Percentiles rank a stretch among this genome's conserved stretches.
Conservation (phyloP, 2,797 vertebrate genomes). For the Gobionotothen gibberifrons region DNA sequence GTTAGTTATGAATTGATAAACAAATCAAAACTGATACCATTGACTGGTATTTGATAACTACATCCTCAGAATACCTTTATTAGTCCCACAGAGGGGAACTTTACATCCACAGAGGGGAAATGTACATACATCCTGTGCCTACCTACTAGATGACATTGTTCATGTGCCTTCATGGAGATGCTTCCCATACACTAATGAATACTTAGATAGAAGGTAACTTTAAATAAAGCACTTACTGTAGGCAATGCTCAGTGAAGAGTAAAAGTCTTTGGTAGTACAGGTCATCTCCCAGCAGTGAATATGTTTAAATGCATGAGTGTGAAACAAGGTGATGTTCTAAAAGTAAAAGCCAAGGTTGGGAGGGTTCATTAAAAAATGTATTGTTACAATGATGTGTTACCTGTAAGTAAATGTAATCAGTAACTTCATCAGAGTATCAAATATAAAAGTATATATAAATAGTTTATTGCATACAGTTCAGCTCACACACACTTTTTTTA, state of each 20-base stretch:
- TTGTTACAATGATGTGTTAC: no score
- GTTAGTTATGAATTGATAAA: conserved; percentile 7
- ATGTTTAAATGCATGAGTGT: conserved; percentile 25
- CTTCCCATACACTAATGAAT: conserved; percentile 10
- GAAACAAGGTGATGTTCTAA: conserved; percentile 8
- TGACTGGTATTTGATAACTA: not conserved
- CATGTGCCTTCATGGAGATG: not conserved
- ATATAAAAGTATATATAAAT: no score
- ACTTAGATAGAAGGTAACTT: not conserved
- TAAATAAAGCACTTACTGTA: conserved; percentile 29
- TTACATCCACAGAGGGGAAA: no score
- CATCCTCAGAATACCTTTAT: not conserved
- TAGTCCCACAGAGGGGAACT: no score
- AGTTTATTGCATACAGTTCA: no score
- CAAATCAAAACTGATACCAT: not conserved
- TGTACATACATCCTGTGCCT: not conserved
- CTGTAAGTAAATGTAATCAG: no score
- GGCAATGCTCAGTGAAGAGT: conserved; percentile 27
- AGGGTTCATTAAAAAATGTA: no score
- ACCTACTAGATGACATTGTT: not conserved
- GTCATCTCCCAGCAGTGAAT: conserved; percentile 23
- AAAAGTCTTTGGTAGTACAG: conserved; percentile 24
- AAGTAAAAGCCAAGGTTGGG: not conserved
- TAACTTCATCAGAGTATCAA: no score
- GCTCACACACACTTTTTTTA: no score